Conservation (phyloP, 37 sponge, comb jelly and placozoan genomes). For the Haliclona indistincta region DNA sequence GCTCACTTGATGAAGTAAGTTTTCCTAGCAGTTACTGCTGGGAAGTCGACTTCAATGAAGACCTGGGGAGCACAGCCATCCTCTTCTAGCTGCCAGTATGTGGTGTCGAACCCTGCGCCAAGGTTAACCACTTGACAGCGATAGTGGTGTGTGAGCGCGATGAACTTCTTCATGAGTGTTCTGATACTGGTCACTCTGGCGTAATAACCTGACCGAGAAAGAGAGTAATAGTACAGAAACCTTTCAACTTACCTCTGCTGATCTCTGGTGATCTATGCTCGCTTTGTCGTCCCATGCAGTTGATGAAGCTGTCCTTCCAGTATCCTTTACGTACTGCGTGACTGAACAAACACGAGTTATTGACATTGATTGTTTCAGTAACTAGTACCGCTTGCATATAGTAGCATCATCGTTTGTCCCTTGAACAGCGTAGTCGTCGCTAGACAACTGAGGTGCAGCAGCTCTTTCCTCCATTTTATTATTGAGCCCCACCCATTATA, state of each 20-base stretch:
- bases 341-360: slow-evolving; percentile 8
- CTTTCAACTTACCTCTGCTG: slow-evolving; percentile 67
- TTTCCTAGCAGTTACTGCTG: slow-evolving; percentile 49
- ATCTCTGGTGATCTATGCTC: slow-evolving; percentile 83
- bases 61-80: slow-evolving; percentile 17
- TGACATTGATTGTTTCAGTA: background rate
- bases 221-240: background rate
- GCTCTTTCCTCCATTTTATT: too few species aligned
- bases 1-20: slow-evolving; percentile 54
- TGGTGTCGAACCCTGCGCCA: slow-evolving; percentile 94
- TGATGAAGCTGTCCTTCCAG: slow-evolving; percentile 81
- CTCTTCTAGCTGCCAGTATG: slow-evolving; percentile 66
- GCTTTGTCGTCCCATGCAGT: slow-evolving; percentile 38
- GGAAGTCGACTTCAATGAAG: slow-evolving; percentile 78
- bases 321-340: slow-evolving; percentile 82
- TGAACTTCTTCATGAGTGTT: slow-evolving; percentile 49
- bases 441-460: too few species aligned
- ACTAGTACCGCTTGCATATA: slow-evolving; percentile 67
- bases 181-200: slow-evolving; percentile 64
- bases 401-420: slow-evolving; percentile 92
- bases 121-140: slow-evolving; percentile 77
- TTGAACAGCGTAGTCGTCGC: slow-evolving; percentile 71
- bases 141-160: slow-evolving; percentile 24
- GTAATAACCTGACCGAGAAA: slow-evolving; percentile 61
- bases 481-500: too few species aligned